Evolutionary conservation across 2,113 vertebrate genomes (phyloP).

Genomic region (Mesembrinibis cayennensis): DNA sequence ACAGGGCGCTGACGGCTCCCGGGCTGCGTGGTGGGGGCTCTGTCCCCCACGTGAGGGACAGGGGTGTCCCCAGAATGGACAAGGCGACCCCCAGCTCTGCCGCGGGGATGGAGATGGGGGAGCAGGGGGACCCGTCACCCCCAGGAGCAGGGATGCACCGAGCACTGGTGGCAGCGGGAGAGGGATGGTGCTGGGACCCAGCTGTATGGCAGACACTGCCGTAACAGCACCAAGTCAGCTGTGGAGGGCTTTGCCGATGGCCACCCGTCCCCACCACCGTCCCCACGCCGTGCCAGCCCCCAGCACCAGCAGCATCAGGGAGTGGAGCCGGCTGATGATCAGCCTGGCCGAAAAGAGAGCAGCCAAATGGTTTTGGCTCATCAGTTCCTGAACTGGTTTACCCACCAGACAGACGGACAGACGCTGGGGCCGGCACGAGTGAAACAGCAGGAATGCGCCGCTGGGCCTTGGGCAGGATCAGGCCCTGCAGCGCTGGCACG

Average conservation of each 20-base stretch:
- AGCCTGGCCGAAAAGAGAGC: background rate
- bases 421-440: background rate
- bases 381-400: constrained; percentile 31
- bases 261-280: accelerated
- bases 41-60: background rate
- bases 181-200: accelerated
- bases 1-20: background rate
- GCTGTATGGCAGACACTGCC: accelerated
- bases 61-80: background rate
- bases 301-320: background rate
- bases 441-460: background rate
- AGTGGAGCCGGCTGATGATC: background rate
- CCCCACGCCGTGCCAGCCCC: accelerated
- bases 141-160: background rate
- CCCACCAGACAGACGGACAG: background rate
- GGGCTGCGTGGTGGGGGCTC: background rate
- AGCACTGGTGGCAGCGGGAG: background rate
- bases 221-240: accelerated
- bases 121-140: background rate
- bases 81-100: accelerated
- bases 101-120: background rate
- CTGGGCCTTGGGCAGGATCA: background rate
- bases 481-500: background rate
- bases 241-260: background rate
- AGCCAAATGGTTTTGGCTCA: background rate